Evolutionary conservation across 2,888 invertebrate genomes (phyloP).

Genomic region (Eupithecia exiguata): DNA sequence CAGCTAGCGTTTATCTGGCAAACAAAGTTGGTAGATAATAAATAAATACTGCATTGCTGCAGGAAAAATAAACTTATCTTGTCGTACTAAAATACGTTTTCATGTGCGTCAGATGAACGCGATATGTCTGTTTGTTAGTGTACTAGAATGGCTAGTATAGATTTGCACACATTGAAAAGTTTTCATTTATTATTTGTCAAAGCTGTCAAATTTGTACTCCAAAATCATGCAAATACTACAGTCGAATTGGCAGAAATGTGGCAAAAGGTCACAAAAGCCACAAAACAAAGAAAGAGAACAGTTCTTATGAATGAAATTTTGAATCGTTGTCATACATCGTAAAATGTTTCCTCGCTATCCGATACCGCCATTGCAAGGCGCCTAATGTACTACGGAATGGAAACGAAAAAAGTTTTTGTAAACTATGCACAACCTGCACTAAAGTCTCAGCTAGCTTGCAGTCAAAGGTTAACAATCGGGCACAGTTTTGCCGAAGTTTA

Average conservation of each 20-base stretch:
- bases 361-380: neutral
- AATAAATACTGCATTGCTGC: conserved; percentile 15
- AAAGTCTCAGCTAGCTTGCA: neutral
- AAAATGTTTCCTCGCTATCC: neutral
- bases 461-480: conserved; percentile 1
- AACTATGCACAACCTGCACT: neutral
- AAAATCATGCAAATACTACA: neutral
- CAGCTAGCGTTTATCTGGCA: conserved; percentile 28
- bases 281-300: neutral
- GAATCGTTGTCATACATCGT: neutral
- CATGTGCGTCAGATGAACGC: neutral
- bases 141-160: neutral
- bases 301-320: neutral
- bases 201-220: too few relatives aligned
- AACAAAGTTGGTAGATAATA: conserved; percentile 20
- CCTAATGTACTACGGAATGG: neutral
- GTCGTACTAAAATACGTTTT: neutral
- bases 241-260: neutral
- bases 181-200: too few relatives aligned
- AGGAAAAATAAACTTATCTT: neutral
- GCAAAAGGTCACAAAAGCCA: neutral
- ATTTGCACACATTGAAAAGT: too few relatives aligned
- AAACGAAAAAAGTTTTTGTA: neutral
- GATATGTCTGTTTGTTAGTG: neutral
- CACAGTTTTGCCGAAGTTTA: neutral